phyloP scores from a whole-genome alignment of 92 coral and sea anemone species.

The Umimayanthus kanabou region DNA sequence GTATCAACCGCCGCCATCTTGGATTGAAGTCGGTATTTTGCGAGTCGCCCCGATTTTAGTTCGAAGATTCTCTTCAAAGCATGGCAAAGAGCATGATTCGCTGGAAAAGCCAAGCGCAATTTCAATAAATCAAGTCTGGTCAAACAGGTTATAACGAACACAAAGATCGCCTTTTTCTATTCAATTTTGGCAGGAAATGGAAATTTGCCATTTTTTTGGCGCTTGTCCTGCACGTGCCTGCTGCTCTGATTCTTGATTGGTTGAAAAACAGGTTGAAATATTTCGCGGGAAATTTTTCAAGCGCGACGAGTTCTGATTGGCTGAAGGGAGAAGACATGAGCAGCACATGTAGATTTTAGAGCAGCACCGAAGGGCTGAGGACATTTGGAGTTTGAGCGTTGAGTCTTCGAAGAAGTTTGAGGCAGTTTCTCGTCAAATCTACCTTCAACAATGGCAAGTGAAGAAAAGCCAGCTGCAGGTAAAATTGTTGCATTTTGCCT shows the following conservation, averaged over 20 bases:
- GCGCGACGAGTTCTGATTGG: slow-evolving; percentile 25
- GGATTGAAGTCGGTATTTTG: not conserved
- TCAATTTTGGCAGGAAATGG: not conserved
- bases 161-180: not conserved
- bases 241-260: slow-evolving; percentile 1
- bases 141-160: not conserved
- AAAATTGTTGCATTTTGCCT: not conserved
- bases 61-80: not conserved
- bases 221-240: not conserved
- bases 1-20: slow-evolving; percentile 60
- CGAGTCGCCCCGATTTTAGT: not conserved
- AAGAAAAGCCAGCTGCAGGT: slow-evolving; percentile 67
- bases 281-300: slow-evolving; percentile 32
- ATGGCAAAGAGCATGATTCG: not conserved
- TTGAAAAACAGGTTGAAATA: not conserved
- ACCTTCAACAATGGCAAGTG: slow-evolving; percentile 55
- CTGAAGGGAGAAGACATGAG: not conserved
- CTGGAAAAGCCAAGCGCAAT: not conserved
- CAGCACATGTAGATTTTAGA: not conserved
- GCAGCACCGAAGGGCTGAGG: not conserved
- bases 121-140: not conserved
- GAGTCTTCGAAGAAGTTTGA: not conserved
- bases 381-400: not conserved
- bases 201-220: not conserved
- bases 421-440: not conserved